Evolutionary conservation across 2,888 invertebrate genomes (phyloP).

Genomic region (Ennomos erosarius): DNA sequence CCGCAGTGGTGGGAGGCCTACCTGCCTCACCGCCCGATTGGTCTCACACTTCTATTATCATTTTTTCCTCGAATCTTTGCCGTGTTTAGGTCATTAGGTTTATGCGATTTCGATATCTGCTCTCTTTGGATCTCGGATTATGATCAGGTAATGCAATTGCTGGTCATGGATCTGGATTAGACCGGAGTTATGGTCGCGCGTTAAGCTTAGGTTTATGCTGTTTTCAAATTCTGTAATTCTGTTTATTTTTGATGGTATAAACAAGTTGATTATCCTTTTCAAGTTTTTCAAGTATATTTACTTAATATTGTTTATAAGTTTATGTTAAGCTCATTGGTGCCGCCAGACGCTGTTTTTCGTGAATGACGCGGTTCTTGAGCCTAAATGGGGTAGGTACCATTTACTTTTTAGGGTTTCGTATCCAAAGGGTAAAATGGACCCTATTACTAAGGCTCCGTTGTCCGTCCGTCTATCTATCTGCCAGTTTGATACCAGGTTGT

Average conservation of each 20-base stretch:
- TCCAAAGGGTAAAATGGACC: too few species aligned
- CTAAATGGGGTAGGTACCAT: too few species aligned
- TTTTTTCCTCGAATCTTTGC: conserved; percentile 48
- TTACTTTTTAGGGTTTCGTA: too few species aligned
- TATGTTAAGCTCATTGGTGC: too few species aligned
- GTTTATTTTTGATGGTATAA: conserved; percentile 13
- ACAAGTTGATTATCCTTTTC: conserved; percentile 11
- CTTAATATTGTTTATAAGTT: too few species aligned
- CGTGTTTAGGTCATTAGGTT: conserved; percentile 69
- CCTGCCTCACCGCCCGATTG: conserved; percentile 75
- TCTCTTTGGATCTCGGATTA: conserved; percentile 6
- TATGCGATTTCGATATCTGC: conserved; percentile 28
- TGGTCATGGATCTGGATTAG: conserved; percentile 22
- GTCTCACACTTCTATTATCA: conserved; percentile 66
- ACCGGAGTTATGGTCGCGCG: conserved; percentile 6
- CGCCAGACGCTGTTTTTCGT: too few species aligned
- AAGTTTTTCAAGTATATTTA: not conserved
- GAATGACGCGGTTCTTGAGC: too few species aligned
- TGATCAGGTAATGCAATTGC: conserved; percentile 37
- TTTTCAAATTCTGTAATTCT: conserved; percentile 1
- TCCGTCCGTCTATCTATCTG: too few species aligned
- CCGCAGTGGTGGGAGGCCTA: conserved; percentile 76
- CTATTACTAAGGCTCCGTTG: too few species aligned
- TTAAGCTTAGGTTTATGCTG: not conserved
- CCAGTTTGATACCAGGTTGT: too few species aligned